Conservation (phyloP, 2,797 vertebrate genomes). For the Falco peregrinus region DNA sequence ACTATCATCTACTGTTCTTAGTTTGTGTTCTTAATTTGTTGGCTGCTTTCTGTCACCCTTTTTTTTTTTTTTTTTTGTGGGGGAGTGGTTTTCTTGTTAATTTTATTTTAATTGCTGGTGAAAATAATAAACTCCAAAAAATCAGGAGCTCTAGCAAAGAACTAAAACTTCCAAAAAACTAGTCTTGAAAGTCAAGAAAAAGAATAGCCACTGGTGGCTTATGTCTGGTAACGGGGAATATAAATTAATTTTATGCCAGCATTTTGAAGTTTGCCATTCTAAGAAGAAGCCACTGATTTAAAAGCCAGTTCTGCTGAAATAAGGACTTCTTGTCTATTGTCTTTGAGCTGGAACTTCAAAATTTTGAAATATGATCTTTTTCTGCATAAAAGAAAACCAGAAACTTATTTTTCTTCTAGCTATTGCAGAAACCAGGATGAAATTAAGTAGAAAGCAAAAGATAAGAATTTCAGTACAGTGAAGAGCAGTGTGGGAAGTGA, state of each 20-base stretch:
- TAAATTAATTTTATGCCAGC: neutral
- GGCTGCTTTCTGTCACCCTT: rapidly evolving
- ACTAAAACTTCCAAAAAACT: neutral
- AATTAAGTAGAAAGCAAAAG: neutral
- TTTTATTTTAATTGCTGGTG: neutral
- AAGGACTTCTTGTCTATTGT: neutral
- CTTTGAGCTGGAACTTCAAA: neutral
- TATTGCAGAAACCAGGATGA: neutral
- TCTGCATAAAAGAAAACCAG: neutral
- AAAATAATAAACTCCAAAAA: neutral
- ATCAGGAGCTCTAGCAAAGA: rapidly evolving
- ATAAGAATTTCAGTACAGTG: neutral
- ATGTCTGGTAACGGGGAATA: neutral
- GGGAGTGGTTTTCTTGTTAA: neutral
- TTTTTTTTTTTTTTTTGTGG: neutral
- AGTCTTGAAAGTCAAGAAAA: neutral
- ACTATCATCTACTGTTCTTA: neutral
- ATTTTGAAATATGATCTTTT: neutral
- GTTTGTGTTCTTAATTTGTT: neutral
- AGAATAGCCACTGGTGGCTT: neutral
- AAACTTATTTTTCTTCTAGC: neutral
- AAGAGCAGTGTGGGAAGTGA: neutral
- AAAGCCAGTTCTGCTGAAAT: neutral
- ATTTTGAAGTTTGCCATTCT: neutral
- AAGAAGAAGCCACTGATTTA: neutral